Base-by-base conservation (phyloP, 2,113 vertebrate species). In the Seriola aureovittata region DNA sequence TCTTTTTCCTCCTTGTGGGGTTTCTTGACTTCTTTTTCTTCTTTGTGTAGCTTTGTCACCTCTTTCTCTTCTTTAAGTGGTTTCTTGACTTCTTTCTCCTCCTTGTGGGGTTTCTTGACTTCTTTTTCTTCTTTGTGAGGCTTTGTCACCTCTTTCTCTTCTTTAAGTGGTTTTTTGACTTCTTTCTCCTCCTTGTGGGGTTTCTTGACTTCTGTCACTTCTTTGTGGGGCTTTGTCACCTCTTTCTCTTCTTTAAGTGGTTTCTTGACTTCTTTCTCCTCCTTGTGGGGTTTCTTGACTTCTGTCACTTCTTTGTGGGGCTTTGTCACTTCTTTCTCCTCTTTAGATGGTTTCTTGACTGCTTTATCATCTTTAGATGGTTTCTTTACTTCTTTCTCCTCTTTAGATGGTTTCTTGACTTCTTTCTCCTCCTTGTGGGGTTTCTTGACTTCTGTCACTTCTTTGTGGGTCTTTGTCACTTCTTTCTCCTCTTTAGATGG, bases 241-340 rank as follows among this genome's bases (percentile, higher is more conserved):
- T 29, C 29, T 29, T 2, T 29, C 29, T 29, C 29, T 2, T 29
- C 29, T 29, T 29, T 29, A 29, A 25, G 25, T 25, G 25, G 25
- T 25, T 25, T 29, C 29, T 29, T 29, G 2, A 29, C 29, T 2
- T 71, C 72, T 32, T 52, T 48, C 6, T 32, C 34, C 58, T 62
- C 67, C 17, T 63, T 71, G 2, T 17, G 55, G 13, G 6, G 66
- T 17, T 59, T 48, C 60, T 46, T 62, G 0, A 11, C 72, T 5
- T 80, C 48, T 59, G 60, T 60, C 5, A 32, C 10, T 73, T 50
- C 82, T 55, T 75, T 75, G 8, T 6, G 32, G 3, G 7, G 70
- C 38, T 69, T 55, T 23, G 42, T 55, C 0, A 55, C 19, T 3
- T 52, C 42, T 48, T 32, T 52, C 5, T 73, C 19, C 29, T 71